Conservation (phyloP, 2,797 vertebrate species). For the Neosalanx taihuensis region DNA sequence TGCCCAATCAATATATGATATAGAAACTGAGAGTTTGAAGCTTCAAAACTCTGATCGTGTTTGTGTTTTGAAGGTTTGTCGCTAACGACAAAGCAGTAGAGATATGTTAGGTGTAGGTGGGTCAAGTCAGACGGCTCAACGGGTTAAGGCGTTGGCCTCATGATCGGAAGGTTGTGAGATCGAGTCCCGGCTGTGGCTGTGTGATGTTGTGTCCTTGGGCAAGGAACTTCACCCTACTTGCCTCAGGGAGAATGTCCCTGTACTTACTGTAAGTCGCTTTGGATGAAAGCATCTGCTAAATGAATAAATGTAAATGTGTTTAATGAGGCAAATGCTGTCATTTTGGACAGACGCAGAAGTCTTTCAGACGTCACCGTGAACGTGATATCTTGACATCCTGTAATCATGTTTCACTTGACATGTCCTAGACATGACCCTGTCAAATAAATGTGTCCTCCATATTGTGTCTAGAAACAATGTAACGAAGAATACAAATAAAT, state of each 20-base stretch:
- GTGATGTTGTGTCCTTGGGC: too few species aligned
- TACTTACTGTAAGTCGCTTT: too few species aligned
- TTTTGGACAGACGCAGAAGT: conserved; percentile 38
- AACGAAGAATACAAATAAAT: conserved; percentile 1
- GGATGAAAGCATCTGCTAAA: too few species aligned
- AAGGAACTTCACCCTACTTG: too few species aligned
- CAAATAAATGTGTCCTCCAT: conserved; percentile 57
- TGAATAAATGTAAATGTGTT: conserved; percentile 12
- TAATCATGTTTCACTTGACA: conserved; percentile 42
- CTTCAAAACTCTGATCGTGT: conserved; percentile 21
- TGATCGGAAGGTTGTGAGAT: too few species aligned
- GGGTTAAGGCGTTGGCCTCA: too few species aligned
- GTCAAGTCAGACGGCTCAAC: too few species aligned
- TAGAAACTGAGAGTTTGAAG: conserved; percentile 1
- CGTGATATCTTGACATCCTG: conserved; percentile 33
- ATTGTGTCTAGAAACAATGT: conserved; percentile 55
- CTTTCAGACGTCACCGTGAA: conserved; percentile 40
- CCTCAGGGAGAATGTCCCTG: too few species aligned
- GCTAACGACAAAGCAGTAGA: conserved; percentile 46
- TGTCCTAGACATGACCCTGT: conserved; percentile 26
- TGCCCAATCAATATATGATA: too few species aligned
- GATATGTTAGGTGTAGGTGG: conserved; percentile 40
- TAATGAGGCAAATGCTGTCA: conserved; percentile 30
- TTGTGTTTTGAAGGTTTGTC: conserved; percentile 31
- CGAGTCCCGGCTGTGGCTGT: too few species aligned